These are phyloP conservation scores for Antheraea mylitta DNA, from an alignment of 1,140 invertebrate species.

Conservation along the genomic window DNA sequence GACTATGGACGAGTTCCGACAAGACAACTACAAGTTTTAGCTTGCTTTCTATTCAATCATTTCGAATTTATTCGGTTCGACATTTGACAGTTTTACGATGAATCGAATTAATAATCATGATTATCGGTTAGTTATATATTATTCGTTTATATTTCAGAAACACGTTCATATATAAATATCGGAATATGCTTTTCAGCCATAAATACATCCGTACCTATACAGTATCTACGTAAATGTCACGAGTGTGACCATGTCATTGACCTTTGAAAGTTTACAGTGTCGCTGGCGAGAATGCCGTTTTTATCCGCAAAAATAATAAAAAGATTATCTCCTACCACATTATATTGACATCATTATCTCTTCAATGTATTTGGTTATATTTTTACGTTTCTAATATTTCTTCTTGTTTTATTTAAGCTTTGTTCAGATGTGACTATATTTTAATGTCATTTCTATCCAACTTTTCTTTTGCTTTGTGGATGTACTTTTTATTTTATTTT, in stretches of 20 bases:
- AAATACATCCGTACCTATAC: no score
- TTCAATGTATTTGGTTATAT: no score
- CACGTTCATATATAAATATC: neutral
- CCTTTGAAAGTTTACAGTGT: constrained; percentile 1
- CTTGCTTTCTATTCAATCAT: neutral
- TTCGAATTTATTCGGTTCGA: neutral
- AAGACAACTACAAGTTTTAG: neutral
- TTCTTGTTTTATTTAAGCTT: no score
- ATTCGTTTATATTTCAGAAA: neutral
- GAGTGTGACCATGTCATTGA: neutral
- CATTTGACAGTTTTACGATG: neutral
- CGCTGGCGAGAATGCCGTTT: neutral
- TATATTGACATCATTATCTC: neutral
- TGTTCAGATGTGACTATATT: no score
- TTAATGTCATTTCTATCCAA: no score
- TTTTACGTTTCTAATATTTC: no score
- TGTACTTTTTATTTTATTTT: no score
- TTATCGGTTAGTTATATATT: neutral
- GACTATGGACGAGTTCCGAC: neutral
- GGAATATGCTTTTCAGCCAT: neutral
- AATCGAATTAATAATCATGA: neutral
- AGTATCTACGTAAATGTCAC: neutral
- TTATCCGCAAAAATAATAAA: neutral
- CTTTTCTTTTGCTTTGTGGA: no score
- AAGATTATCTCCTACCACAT: neutral